Evolutionary conservation across 2,797 vertebrate species (phyloP).

Genomic region (Gymnoscopelus braueri): DNA sequence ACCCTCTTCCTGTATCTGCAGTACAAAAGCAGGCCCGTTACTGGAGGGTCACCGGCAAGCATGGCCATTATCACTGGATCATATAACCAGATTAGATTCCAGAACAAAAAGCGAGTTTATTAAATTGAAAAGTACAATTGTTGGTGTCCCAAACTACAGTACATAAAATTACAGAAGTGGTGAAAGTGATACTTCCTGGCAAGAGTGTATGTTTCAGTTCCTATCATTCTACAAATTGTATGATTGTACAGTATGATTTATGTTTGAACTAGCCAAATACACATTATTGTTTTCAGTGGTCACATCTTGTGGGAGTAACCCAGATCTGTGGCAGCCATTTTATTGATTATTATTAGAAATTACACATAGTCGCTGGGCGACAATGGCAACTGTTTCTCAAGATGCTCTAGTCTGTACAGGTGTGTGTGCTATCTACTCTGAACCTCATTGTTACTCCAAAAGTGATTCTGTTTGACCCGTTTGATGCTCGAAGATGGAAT

Average conservation of each 20-base stretch:
- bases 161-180: background rate
- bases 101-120: constrained; percentile 20
- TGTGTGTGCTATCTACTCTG: constrained; percentile 46
- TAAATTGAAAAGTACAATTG: background rate
- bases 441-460: constrained; percentile 52
- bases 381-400: constrained; percentile 67
- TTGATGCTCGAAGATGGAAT: constrained; percentile 45
- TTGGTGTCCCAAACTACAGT: background rate
- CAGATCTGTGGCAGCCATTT: constrained; percentile 43
- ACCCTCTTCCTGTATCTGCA: constrained; percentile 3
- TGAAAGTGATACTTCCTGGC: too few species aligned
- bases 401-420: constrained; percentile 52
- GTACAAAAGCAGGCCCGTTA: constrained; percentile 28
- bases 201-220: background rate
- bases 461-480: constrained; percentile 54
- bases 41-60: constrained; percentile 37
- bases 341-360: constrained; percentile 58
- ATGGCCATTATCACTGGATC: constrained; percentile 44
- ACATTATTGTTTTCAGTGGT: constrained; percentile 19
- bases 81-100: constrained; percentile 34
- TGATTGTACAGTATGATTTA: constrained; percentile 43
- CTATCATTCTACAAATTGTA: constrained; percentile 19
- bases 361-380: constrained; percentile 85
- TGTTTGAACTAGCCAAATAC: constrained; percentile 51
- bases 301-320: constrained; percentile 17